Conservation (phyloP, 2,888 invertebrate genomes). For the Hylaea fasciaria region DNA sequence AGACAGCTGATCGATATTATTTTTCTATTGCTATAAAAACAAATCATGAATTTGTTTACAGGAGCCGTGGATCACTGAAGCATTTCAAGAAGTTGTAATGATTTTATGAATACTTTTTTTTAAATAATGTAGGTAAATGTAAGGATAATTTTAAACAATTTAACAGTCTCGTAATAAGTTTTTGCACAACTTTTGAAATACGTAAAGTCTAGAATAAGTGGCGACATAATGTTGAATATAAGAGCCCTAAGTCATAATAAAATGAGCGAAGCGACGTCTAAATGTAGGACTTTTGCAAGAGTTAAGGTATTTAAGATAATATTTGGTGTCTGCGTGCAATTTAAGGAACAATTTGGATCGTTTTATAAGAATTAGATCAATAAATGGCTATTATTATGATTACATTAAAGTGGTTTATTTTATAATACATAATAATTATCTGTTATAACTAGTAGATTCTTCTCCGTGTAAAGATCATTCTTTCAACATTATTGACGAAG, state of each 20-base stretch:
- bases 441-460: slow-evolving; percentile 10
- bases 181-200: slow-evolving; percentile 47
- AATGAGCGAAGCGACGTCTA: not conserved
- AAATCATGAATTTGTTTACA: slow-evolving; percentile 28
- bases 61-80: slow-evolving; percentile 38
- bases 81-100: slow-evolving; percentile 22
- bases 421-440: no score
- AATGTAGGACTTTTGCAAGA: not conserved
- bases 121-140: slow-evolving; percentile 24
- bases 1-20: no score
- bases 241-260: slow-evolving; percentile 10
- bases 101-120: slow-evolving; percentile 27
- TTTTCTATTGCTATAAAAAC: no score
- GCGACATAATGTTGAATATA: slow-evolving; percentile 8
- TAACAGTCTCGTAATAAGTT: slow-evolving; percentile 34
- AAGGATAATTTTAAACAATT: slow-evolving; percentile 29
- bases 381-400: slow-evolving; percentile 42
- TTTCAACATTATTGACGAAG: slow-evolving; percentile 72
- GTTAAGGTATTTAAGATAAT: slow-evolving; percentile 13
- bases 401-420: slow-evolving; percentile 21
- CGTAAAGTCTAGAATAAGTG: slow-evolving; percentile 46
- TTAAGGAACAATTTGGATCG: slow-evolving; percentile 31
- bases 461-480: slow-evolving; percentile 51
- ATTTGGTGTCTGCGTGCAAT: slow-evolving; percentile 20
- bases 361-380: slow-evolving; percentile 42